Evolutionary conservation across 2,797 vertebrate genomes (phyloP), one percentile per base, ranked within the genome.

Genomic region (Brachyrhaphis roseni): DNA sequence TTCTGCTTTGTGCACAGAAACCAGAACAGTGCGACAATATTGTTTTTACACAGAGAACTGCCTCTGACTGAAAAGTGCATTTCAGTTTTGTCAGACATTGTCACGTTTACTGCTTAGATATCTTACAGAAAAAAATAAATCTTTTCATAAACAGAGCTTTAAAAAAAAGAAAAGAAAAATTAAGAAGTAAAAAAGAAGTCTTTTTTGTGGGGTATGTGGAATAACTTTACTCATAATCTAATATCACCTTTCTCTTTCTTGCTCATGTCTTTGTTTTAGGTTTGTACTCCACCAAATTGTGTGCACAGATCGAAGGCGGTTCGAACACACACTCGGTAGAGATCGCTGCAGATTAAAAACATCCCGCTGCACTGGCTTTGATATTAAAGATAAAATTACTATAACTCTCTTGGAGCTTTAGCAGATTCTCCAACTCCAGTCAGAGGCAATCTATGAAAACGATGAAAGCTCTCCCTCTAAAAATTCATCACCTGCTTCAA

Each of bases 401-500:
- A 18, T 0, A 62, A 55, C 18, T 68, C 51, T 36, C 31, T 45
- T 28, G 46, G 53, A 45, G 78, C 80, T 84, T 11, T 43, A 62
- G 78, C 70, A 6, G 1, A 59, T 31, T 59, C 75, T 71, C 77
- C 59, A 41, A 28, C 55, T 47, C 80, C 62, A 74, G 46, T 36
- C 62, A 62, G 15, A 81, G 47, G 66, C 66, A 43, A 41, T 43
- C n/a, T 8, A 28, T 71, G n/a, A 46, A 46, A n/a, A 43, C 7
- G 12, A 45, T 8, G 4, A 57, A 47, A 15, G 64, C 66, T 70
- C 47, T 84, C 53, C 39, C 64, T 39, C n/a, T 62, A 34, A 62
- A 53, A 31, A 68, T 68, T 31, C n/a, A 11, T 72, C 74, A 51
- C 49, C n/a, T 11, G 71, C 78, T 76, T 86, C 45, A 45, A 31